Evolutionary conservation across 1,140 invertebrate species (phyloP).

Genomic region (Nasonia vitripennis): DNA sequence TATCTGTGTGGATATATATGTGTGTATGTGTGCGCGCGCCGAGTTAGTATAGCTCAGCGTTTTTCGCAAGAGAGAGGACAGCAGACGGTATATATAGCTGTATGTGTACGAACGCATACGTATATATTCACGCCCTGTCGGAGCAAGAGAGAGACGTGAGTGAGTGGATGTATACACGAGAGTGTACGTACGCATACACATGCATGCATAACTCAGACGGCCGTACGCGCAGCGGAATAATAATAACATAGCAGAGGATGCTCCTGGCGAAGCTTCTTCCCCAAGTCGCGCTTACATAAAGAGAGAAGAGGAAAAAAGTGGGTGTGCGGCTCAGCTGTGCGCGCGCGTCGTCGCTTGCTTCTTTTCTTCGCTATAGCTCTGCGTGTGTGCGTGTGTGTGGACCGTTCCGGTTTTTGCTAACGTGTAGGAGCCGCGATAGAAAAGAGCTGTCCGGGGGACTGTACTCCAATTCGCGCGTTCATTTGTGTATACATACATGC

Average conservation of each 20-base stretch:
- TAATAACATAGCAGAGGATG: neutral
- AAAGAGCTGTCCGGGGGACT: neutral
- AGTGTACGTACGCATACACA: neutral
- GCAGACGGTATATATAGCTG: neutral
- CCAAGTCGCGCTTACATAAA: neutral
- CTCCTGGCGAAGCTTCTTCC: neutral
- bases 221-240: neutral
- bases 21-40: too few species aligned
- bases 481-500: too few species aligned
- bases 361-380: neutral
- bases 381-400: neutral
- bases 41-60: neutral
- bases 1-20: too few species aligned
- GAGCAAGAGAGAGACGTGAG: neutral
- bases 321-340: slow-evolving; percentile 37
- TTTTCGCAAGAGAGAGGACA: neutral
- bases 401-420: neutral
- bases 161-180: neutral
- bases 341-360: slow-evolving; percentile 3
- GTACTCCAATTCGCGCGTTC: neutral
- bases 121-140: too few species aligned
- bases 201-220: neutral
- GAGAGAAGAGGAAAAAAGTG: slow-evolving; percentile 8
- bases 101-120: neutral
- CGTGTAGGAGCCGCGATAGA: neutral